Conservation (phyloP, 2,113 vertebrate genomes). For the Pedionomus torquatus region DNA sequence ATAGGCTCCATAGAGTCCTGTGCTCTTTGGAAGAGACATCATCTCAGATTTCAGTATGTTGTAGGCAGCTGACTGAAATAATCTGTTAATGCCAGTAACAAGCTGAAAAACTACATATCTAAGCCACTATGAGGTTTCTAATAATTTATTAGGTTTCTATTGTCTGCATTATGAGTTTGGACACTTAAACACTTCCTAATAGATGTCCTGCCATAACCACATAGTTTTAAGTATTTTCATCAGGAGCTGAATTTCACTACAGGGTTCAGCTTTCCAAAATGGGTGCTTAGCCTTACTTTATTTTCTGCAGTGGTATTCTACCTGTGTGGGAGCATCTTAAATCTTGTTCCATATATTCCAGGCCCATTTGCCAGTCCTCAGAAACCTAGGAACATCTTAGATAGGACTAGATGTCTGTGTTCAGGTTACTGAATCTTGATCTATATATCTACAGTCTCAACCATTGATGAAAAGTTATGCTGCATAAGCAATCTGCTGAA, state of each 20-base stretch:
- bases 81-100: background rate
- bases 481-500: background rate
- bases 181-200: background rate
- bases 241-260: background rate
- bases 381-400: background rate
- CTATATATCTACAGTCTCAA: background rate
- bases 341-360: background rate
- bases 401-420: background rate
- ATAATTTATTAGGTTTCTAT: background rate
- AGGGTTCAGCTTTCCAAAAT: background rate
- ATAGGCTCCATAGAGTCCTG: background rate
- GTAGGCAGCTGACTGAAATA: background rate
- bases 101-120: background rate
- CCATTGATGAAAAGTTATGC: background rate
- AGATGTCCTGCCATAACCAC: background rate
- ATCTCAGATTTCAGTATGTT: background rate
- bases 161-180: background rate
- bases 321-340: background rate
- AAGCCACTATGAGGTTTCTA: background rate
- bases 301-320: background rate
- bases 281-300: background rate
- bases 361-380: background rate
- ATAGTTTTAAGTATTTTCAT: background rate
- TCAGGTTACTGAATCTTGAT: background rate
- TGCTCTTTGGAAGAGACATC: background rate